Conservation (phyloP, 2,113 vertebrate species). For the Baryphthengus martii region DNA sequence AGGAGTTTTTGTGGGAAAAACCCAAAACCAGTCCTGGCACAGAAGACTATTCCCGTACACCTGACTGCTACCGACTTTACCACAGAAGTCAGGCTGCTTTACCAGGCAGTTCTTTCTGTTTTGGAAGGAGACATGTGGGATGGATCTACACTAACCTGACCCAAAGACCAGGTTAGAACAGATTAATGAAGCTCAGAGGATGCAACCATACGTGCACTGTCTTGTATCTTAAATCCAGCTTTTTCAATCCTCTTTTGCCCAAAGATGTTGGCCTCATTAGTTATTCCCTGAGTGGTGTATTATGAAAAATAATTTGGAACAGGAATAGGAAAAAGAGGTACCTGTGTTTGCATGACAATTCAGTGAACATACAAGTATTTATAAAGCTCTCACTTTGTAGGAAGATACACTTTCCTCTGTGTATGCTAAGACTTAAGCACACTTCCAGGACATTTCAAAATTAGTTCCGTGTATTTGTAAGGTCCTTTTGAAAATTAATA, state of each 20-base stretch:
- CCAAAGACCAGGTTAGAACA: not conserved
- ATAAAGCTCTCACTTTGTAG: not conserved
- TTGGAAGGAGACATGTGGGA: not conserved
- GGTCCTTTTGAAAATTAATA: not conserved
- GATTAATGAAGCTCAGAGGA: not conserved
- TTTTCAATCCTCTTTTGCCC: not conserved
- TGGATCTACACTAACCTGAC: not conserved
- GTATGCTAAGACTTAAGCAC: not conserved
- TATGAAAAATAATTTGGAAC: not conserved
- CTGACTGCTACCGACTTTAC: no score
- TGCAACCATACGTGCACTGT: not conserved
- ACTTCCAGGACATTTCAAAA: not conserved
- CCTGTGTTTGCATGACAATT: not conserved
- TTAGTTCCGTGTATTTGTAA: not conserved
- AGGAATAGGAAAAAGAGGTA: not conserved
- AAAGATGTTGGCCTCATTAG: not conserved
- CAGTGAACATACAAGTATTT: not conserved
- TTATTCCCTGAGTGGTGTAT: not conserved
- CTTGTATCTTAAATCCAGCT: not conserved
- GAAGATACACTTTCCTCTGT: not conserved
- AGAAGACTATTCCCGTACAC: not conserved
- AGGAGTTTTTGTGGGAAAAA: not conserved
- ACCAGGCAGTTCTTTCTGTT: not conserved
- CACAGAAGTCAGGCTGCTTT: not conserved
- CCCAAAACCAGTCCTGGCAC: not conserved